Base-by-base conservation (phyloP, 1,140 invertebrate species). In the Leptinotarsa defecta region DNA sequence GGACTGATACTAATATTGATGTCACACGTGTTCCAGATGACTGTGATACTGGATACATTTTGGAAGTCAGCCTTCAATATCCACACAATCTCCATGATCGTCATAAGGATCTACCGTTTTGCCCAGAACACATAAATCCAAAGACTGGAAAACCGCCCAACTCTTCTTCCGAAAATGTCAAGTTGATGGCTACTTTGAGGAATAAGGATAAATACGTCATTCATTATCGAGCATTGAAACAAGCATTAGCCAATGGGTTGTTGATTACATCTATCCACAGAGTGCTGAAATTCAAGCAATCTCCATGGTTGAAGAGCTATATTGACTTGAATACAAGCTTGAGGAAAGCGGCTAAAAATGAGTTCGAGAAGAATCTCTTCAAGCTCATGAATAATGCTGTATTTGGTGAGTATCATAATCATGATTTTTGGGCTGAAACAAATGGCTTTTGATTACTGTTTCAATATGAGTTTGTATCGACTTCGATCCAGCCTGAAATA, bases 241-340 rank as follows among this genome's bases (percentile, higher is more conserved):
- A 87, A 81, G 87, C 84, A 76, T n/a, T 89, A 24, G 68, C 83
- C 69, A 22, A 83, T 73, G 88, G 88, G 48, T 62, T 90, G 43
- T 82, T 81, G 77, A 68, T 89, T 68, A 85, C 76, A 67, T 87
- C 88, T 84, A 83, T 90, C 49, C 83, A 89, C 83, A 79, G 85
- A 82, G 82, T 88, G 73, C 83, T 88, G 77, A 79, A 85, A 84
- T 89, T 90, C 82, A 82, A 87, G 48, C 88, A 90, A 86, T 81
- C 80, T 62, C 22, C 24, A 48, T 68, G 24, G 67, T 48, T 68
- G 15, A 68, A 68, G 19, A 27, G n/a, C 13, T 68, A 68, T 17
- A 68, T 68, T 19, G 67, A 68, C 17, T 68, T 68, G 67, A 43
- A 68, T 68, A 68, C 22, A 2, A 3, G 6, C 13, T 43, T 68